A percentile compares a stretch with the other conserved stretches of the same genome.
Conservation (phyloP, 30 jellyfish, hydroid and myxozoan species). For the Pseudorhiza aurosa region DNA sequence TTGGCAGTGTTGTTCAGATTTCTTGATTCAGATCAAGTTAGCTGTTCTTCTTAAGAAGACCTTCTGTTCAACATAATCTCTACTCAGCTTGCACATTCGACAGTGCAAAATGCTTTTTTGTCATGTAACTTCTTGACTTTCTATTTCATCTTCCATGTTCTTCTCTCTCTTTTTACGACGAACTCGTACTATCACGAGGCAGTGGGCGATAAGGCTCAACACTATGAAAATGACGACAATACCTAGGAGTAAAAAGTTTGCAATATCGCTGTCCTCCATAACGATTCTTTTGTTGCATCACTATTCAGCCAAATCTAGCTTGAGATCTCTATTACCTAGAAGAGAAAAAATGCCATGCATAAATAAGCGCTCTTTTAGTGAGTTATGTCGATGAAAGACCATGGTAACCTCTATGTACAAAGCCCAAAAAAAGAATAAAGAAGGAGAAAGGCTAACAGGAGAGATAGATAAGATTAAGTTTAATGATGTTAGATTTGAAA, state of each 20-base stretch:
- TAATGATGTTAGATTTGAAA: too few species aligned
- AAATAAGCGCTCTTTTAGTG: too few species aligned
- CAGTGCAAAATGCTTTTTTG: not conserved
- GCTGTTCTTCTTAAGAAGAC: too few species aligned
- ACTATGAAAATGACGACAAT: conserved; percentile 43
- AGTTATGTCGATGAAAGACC: too few species aligned
- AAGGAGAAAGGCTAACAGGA: too few species aligned
- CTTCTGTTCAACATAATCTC: too few species aligned
- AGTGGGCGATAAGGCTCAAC: conserved; percentile 52
- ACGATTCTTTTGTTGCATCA: conserved; percentile 26
- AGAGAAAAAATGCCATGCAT: not conserved
- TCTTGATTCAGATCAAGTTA: too few species aligned
- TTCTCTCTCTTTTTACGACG: conserved; percentile 43
- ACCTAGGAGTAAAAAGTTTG: conserved; percentile 65
- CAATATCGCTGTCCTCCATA: conserved; percentile 78
- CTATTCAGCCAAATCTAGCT: conserved; percentile 3
- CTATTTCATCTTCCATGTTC: conserved; percentile 6
- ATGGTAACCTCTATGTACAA: too few species aligned
- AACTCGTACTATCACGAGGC: conserved; percentile 30
- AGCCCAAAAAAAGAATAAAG: too few species aligned
- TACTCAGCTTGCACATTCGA: too few species aligned
- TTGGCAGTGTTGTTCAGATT: too few species aligned
- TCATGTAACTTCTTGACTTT: conserved; percentile 11
- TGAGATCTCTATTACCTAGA: not conserved
- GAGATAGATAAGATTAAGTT: too few species aligned